Base-by-base conservation (phyloP, 2,888 invertebrate species). In the Drosophila yooni region DNA sequence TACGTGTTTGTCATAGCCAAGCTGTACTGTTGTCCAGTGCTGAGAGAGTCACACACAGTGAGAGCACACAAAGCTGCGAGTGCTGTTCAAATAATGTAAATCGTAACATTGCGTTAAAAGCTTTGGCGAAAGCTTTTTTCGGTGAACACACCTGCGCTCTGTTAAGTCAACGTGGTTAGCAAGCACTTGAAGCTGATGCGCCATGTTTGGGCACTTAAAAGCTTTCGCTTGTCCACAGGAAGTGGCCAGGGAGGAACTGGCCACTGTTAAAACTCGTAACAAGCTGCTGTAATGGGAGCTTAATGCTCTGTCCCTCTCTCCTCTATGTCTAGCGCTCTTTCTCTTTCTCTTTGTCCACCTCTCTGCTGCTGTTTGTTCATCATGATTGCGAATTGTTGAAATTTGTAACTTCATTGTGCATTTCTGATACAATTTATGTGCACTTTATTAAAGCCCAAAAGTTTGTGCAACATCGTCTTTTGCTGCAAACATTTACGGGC, bases 71-170 rank as follows among this genome's bases (percentile, higher is more conserved):
- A 79, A 78, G 66, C 70, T 77, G 81, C 62, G 64, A 74, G 70
- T 65, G 85, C 83, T 73, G 82, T 88, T 82, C 84, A 71, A 89
- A 89, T 89, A 85, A 88, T 85, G 89, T 89, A 89, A 82, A 77
- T 72, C 69, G 72, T 48, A 85, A 89, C 85, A 85, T 73, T 64
- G 75, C 78, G 88, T 78, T 78, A 82, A 85, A 85, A 83, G 83
- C 83, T 83, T 83, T 75, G 11, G 11, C 43, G 10, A 78, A 73
- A 89, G 88, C 85, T 85, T 62, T 78, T 52, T 56, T 57, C n/a
- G 27, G 11, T 29, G 27, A 56, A 66, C 62, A 38, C 56, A 53
- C 38, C 79, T 69, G 75, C 70, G 56, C 62, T 50, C 88, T 85
- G 84, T 85, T 83, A 85, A 88, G 76, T 68, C 67, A 56, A 48